These are phyloP conservation scores for Enteromius treurensis DNA, from an alignment of 2,797 vertebrate genomes.

Conservation along the genomic window DNA sequence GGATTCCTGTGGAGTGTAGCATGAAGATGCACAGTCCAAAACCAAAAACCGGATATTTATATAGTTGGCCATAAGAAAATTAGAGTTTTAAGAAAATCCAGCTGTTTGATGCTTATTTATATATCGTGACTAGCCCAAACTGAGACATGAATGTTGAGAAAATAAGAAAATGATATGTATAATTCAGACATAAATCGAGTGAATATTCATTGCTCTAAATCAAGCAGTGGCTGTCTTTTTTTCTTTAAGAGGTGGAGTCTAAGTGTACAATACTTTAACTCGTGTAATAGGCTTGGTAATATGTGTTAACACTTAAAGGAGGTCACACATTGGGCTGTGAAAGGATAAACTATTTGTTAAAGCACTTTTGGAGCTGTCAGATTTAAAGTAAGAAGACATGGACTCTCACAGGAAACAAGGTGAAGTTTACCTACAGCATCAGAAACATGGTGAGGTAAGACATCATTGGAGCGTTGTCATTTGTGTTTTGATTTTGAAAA, in stretches of 20 bases:
- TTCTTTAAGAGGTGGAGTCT: slow-evolving; percentile 36
- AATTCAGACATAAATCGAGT: background rate
- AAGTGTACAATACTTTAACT: background rate
- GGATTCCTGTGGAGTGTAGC: background rate
- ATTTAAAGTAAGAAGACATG: slow-evolving; percentile 57
- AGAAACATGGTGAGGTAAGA: slow-evolving; percentile 76
- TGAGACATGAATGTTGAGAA: background rate
- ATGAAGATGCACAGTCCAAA: background rate
- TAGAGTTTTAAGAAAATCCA: background rate
- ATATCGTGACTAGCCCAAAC: background rate
- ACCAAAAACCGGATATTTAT: background rate
- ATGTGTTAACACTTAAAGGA: slow-evolving; percentile 8
- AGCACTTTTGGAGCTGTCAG: background rate
- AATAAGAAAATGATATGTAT: background rate
- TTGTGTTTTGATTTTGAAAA: background rate
- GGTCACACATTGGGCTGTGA: slow-evolving; percentile 1
- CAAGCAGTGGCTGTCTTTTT: background rate
- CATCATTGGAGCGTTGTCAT: background rate
- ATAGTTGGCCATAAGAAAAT: background rate
- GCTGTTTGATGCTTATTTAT: background rate
- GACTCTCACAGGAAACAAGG: slow-evolving; percentile 73
- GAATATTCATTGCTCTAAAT: background rate
- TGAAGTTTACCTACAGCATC: slow-evolving; percentile 73
- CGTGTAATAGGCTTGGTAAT: slow-evolving; percentile 1
- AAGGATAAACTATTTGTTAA: background rate